Evolutionary conservation across 1,140 invertebrate genomes (phyloP), one percentile per base, ranked within the genome.

Genomic region (Zaprionus lachaisei): DNA sequence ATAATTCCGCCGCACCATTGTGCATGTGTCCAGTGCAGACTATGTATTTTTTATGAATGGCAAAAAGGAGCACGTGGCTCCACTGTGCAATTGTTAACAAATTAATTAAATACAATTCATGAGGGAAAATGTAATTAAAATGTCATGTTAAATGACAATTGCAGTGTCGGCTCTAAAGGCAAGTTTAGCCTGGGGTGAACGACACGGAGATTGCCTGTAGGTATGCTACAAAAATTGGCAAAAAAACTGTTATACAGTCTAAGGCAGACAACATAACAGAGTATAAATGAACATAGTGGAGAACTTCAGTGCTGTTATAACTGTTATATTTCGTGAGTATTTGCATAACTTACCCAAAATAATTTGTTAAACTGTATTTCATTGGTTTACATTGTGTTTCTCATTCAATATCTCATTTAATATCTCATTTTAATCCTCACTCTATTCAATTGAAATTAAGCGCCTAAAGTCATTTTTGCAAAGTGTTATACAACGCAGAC

Each of bases 41-140:
- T 31, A 62, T 34, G 12, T 15, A 38, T 15, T 17, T 22, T 24
- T 47, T 56, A 15, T 20, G 14, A 34, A 37, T 11, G 4, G 37
- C 14, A 5, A 3, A 31, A 17, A 15, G 34, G 1, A 17, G 6
- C 9, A 4, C 2, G 12, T 22, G 44, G 9, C 17, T 12, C 20
- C 15, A 41, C 38, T 22, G 47, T 22, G 47, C 22, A 31, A 56
- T 24, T 56, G 5, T 56, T 26, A 24, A 26, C 26, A 56, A 41
- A 57, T 22, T 56, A 41, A 63, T 31, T 38, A 55, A 65, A 65
- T 38, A 22, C 5, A 65, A 31, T 17, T 61, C 31, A 15, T 15
- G 1, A 28, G 54, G 20, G 24, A 17, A 70, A 65, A 72, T 65
- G 58, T 61, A 76, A 76, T 76, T 65, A 76, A 76, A 67, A 55